Conservation (phyloP, 2,797 vertebrate species). For the Falco naumanni region DNA sequence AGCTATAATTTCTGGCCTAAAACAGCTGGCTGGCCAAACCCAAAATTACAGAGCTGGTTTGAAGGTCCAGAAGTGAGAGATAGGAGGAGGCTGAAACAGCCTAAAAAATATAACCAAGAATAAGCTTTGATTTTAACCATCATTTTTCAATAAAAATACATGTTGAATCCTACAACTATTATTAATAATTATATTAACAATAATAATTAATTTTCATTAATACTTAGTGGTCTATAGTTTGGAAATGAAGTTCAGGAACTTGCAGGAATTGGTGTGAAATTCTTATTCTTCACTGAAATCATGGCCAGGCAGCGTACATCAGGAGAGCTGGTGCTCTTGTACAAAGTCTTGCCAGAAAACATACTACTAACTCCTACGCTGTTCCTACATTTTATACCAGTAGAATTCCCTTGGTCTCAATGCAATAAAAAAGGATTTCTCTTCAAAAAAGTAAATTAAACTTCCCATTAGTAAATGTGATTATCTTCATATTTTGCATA, state of each 20-base stretch:
- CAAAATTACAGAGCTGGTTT: neutral
- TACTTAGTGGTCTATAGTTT: neutral
- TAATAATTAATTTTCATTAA: neutral
- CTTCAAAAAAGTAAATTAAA: neutral
- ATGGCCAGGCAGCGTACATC: neutral
- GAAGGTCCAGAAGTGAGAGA: neutral
- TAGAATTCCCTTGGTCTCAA: neutral
- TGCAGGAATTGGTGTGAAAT: neutral
- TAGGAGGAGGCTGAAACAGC: neutral
- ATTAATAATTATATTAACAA: no score
- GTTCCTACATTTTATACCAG: neutral
- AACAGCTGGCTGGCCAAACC: neutral
- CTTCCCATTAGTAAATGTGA: neutral
- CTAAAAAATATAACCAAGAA: neutral
- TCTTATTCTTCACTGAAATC: neutral
- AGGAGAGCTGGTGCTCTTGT: neutral
- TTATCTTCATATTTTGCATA: neutral
- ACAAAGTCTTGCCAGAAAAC: neutral
- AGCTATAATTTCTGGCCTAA: neutral
- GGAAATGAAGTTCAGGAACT: neutral
- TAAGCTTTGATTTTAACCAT: neutral
- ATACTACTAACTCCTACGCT: neutral
- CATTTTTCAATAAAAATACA: neutral
- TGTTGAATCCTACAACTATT: neutral
- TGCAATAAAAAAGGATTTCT: neutral